Conservation (phyloP, 2,113 vertebrate species). For the Lutjanus erythropterus region DNA sequence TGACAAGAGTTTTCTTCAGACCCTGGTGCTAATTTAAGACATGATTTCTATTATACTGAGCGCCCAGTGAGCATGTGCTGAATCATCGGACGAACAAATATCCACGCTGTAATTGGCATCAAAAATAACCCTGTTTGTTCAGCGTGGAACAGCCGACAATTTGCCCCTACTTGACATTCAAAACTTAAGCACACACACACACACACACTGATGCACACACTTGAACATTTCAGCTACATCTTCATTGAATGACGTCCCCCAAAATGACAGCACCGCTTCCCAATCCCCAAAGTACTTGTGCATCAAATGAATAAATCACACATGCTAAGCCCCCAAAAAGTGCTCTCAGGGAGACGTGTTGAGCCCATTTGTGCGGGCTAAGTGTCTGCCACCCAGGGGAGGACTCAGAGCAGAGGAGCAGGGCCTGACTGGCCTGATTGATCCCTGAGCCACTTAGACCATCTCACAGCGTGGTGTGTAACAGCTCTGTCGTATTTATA, state of each 20-base stretch:
- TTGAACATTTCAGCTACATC: not conserved
- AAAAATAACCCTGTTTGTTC: too few relatives aligned
- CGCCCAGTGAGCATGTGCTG: too few relatives aligned
- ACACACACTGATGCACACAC: not conserved
- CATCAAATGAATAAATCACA: slow-evolving; percentile 55
- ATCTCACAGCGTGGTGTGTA: slow-evolving; percentile 27
- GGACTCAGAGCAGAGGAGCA: not conserved
- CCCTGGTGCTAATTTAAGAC: not conserved
- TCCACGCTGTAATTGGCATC: too few relatives aligned
- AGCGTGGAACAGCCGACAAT: too few relatives aligned
- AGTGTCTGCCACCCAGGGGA: slow-evolving; percentile 55
- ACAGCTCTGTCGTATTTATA: slow-evolving; percentile 5
- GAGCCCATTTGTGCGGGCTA: slow-evolving; percentile 60
- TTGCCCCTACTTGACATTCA: too few relatives aligned
- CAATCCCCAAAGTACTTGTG: slow-evolving; percentile 37
- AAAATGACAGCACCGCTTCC: slow-evolving; percentile 24
- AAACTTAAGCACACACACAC: too few relatives aligned
- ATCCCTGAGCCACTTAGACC: slow-evolving; percentile 61
- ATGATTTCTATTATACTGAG: too few relatives aligned
- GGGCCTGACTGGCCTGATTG: slow-evolving; percentile 48
- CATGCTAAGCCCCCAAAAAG: slow-evolving; percentile 52
- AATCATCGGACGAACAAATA: too few relatives aligned
- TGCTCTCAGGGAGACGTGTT: slow-evolving; percentile 48
- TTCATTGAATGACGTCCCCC: slow-evolving; percentile 5
- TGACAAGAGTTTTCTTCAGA: too few relatives aligned